Conservation (phyloP, 1,140 invertebrate genomes). For the Macrobrachium nipponense region DNA sequence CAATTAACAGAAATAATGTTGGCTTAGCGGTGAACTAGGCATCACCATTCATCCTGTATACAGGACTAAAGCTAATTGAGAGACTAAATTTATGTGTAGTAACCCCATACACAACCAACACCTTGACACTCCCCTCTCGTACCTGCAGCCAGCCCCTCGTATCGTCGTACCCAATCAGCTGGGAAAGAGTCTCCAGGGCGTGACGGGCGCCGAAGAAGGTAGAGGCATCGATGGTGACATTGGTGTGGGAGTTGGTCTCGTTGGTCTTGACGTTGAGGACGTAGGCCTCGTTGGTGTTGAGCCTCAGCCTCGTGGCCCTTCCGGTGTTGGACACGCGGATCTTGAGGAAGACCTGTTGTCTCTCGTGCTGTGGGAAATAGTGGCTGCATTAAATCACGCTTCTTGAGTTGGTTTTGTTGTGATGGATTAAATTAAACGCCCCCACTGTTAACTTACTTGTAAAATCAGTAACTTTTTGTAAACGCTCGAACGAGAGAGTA, state of each 20-base stretch:
- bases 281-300: slow-evolving; percentile 80
- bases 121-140: not conserved
- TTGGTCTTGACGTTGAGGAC: slow-evolving; percentile 69
- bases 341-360: slow-evolving; percentile 15
- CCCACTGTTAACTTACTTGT: too few relatives aligned
- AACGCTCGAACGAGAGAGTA: too few relatives aligned
- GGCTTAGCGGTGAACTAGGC: too few relatives aligned
- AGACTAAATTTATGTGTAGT: too few relatives aligned
- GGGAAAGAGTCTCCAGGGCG: slow-evolving; percentile 66
- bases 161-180: slow-evolving; percentile 65
- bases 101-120: too few relatives aligned
- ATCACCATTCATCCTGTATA: too few relatives aligned
- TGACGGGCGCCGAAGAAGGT: slow-evolving; percentile 67
- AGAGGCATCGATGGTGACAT: slow-evolving; percentile 62
- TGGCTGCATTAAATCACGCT: not conserved
- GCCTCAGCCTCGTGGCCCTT: slow-evolving; percentile 68
- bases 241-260: slow-evolving; percentile 60
- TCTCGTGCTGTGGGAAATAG: not conserved
- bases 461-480: not conserved
- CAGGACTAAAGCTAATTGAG: too few relatives aligned
- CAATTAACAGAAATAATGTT: too few relatives aligned
- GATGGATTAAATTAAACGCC: too few relatives aligned
- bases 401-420: too few relatives aligned
- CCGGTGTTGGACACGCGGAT: slow-evolving; percentile 49
- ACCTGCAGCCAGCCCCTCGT: slow-evolving; percentile 23